Base-by-base conservation (phyloP, 2,888 invertebrate genomes). In the Hyles lineata region DNA sequence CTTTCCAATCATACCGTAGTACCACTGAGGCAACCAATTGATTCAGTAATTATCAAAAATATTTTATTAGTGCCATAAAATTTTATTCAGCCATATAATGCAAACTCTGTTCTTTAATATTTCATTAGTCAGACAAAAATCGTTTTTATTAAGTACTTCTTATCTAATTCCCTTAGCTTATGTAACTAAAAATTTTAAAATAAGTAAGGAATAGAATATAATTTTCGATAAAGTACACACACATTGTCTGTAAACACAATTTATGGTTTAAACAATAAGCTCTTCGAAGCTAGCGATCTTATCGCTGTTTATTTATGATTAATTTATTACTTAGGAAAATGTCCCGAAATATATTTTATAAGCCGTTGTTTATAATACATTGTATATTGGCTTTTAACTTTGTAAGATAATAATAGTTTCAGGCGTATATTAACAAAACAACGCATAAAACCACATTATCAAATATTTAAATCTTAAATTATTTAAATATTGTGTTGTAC, bases 241-340 rank as follows among this genome's bases (percentile, higher is more conserved):
- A 62, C n/a, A 32, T 35, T n/a, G 62, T 63, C n/a, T 15, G 63
- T 63, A 19, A 63, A 32, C n/a, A 32, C n/a, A 62, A 35, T 62
- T 62, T 35, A 63, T 62, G 63, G 32, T 43, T 43, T 63, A 63
- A 63, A 63, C 43, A 21, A 43, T 43, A 43, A 63, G 63, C 63
- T 63, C 63, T 63, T 21, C 32, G 63, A 63, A 43, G 35, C 35
- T 9, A 9, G 43, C 35, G 35, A 63, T 63, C 43, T 63, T 63
- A 63, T 63, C 63, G 35, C 32, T n/a, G 63, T 63, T 63, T 63
- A 63, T 43, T 63, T 63, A 63, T 63, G 21, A 63, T 63, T 21
- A 63, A 63, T 63, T 63, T 63, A 63, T 63, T 63, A 63, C 35
- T 63, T 62, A 62, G n/a, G 32, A 35, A 35, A 35, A 43, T 43